Evolutionary conservation across 2,113 vertebrate genomes (phyloP).

Genomic region (Alethe diademata): DNA sequence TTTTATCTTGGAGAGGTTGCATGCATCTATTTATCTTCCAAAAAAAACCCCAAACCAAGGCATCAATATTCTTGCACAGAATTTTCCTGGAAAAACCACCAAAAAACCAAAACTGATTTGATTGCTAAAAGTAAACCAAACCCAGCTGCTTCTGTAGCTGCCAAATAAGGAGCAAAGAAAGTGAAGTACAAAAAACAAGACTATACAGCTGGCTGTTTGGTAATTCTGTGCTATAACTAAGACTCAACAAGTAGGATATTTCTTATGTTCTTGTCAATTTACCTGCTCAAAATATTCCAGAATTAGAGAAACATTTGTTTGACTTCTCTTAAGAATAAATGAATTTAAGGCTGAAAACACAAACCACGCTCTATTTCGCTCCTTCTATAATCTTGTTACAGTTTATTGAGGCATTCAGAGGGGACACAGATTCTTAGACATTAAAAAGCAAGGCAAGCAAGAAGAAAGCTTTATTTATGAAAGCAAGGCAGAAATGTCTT

Average conservation of each 20-base stretch:
- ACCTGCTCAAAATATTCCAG: background rate
- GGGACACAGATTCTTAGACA: conserved; percentile 23
- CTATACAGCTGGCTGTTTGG: background rate
- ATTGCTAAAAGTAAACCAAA: background rate
- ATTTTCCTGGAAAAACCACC: background rate
- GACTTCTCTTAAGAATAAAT: conserved; percentile 1
- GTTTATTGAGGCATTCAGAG: conserved; percentile 18
- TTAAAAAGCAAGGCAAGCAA: conserved; percentile 53
- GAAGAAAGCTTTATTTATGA: conserved; percentile 70
- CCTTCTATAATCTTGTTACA: background rate
- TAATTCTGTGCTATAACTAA: background rate
- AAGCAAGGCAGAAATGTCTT: conserved; percentile 62
- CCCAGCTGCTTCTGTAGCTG: background rate
- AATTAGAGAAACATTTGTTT: background rate
- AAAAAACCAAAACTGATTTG: background rate
- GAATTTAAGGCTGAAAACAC: background rate
- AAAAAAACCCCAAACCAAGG: background rate
- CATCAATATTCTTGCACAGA: background rate
- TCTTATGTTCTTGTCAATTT: background rate
- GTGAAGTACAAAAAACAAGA: background rate
- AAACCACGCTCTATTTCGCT: background rate
- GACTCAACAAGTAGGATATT: conserved; percentile 8
- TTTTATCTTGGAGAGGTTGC: background rate
- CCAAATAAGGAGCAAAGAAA: background rate
- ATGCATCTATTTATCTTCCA: background rate